Evolutionary conservation across 2,797 vertebrate genomes (phyloP), one percentile per base, ranked within the genome.

Genomic region (Sebastes oblongus): DNA sequence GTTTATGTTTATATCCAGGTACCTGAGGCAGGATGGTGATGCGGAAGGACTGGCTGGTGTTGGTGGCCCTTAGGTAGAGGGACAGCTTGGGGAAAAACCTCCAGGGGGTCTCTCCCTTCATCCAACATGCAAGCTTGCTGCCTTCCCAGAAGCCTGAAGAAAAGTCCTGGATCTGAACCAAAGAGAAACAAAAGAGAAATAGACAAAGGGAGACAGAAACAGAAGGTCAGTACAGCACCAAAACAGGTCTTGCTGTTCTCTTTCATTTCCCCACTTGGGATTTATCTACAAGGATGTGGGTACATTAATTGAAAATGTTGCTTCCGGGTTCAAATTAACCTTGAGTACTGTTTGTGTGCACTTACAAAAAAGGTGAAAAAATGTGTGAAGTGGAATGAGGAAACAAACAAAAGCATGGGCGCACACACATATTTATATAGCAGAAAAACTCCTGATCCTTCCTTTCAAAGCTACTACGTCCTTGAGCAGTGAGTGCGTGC

Each of bases 11-110:
- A 32, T 9, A 29, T 78, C n/a, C 7, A 6, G 22, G 80, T 84
- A 99, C 98, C 98, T 99, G 97, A 61, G 98, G 98, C 77, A 98
- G 95, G 89, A 99, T 94, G 81, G 97, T 97, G 86, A 99, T 94
- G 29, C 97, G 95, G 93, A 99, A 99, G 1, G 98, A 98, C 77
- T 95, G 94, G 93, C 97, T 99, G 86, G 96, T 91, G 91, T 99
- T 99, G 29, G 96, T 97, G 61, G 95, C 97, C 77, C 98, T 94
- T 72, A 99, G 91, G 89, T 99, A 99, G 92, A 99, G 96, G 76
- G 98, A 99, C 52, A 99, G 93, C 86, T 99, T 97, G 3, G 98
- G 98, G 86, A 99, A 99, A 82, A 98, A 96, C n/a, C 91, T 90
- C 98, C 97, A 99, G 0, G 97, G 98, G 1, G 93, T 95, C 83